Evolutionary conservation across 2,113 vertebrate genomes (phyloP).

Genomic region (Poeciliopsis turrubarensis): DNA sequence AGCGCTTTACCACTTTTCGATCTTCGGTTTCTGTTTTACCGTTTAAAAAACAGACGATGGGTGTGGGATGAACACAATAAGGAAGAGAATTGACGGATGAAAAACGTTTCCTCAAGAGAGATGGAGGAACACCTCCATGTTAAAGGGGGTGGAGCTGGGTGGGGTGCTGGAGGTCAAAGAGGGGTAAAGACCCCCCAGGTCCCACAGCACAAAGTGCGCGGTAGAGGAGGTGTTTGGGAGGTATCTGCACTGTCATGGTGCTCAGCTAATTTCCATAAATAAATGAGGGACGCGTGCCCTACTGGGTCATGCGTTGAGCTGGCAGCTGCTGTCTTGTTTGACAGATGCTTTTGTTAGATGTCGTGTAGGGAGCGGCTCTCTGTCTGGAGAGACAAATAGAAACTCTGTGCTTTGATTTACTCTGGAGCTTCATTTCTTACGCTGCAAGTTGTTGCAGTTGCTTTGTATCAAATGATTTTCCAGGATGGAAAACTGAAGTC

Average conservation of each 20-base stretch:
- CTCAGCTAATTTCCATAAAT: conserved; percentile 67
- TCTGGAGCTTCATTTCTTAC: conserved; percentile 3
- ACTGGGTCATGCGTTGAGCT: conserved; percentile 33
- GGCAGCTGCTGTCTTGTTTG: conserved; percentile 60
- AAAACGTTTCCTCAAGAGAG: conserved; percentile 55
- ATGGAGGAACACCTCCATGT: conserved; percentile 54
- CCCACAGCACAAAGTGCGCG: conserved; percentile 24
- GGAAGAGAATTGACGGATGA: conserved; percentile 64
- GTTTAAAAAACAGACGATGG: conserved; percentile 51
- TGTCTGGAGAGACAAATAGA: conserved; percentile 6
- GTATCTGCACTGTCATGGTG: conserved; percentile 58
- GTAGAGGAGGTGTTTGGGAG: conserved; percentile 13
- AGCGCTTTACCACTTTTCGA: conserved; percentile 31
- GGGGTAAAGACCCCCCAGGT: conserved; percentile 39
- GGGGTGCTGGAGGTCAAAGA: conserved; percentile 45
- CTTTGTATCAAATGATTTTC: conserved; percentile 17
- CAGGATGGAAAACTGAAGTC: conserved; percentile 28
- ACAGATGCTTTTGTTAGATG: conserved; percentile 6
- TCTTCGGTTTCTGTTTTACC: conserved; percentile 59
- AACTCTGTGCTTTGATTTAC: background rate
- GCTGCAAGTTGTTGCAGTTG: conserved; percentile 2
- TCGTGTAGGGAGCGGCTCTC: background rate
- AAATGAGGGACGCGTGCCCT: conserved; percentile 71
- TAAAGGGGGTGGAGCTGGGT: background rate
- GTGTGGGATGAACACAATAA: conserved; percentile 38